Conservation (phyloP, 2,113 vertebrate species). For the Ophthalmotilapia sp. region DNA sequence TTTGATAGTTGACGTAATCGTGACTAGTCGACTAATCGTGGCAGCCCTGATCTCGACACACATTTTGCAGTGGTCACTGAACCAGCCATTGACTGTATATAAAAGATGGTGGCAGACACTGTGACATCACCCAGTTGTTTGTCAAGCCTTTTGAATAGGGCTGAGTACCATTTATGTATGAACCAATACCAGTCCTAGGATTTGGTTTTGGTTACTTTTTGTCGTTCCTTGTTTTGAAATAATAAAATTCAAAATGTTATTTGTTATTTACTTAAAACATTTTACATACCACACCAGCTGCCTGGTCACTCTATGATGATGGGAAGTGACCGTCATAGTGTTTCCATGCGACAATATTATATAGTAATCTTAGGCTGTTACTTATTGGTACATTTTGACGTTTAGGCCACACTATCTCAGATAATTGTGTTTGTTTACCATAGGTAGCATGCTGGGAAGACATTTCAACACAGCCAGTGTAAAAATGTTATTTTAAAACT, state of each 20-base stretch:
- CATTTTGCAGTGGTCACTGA: not conserved
- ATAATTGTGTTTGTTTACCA: not conserved
- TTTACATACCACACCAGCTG: not conserved
- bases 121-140: not conserved
- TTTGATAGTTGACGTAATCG: not conserved
- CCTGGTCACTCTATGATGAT: not conserved
- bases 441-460: not conserved
- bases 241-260: not conserved
- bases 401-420: not conserved
- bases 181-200: not conserved
- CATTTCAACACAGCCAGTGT: not conserved
- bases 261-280: not conserved
- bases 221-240: not conserved
- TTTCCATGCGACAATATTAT: not conserved
- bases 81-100: not conserved
- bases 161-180: not conserved
- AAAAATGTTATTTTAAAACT: not conserved
- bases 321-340: not conserved
- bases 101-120: not conserved
- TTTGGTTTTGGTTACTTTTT: not conserved
- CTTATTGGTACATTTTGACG: not conserved
- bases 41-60: accelerated
- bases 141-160: not conserved
- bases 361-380: not conserved
- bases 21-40: not conserved